A percentile compares a stretch with the other conserved stretches of the same genome.
phyloP scores from a whole-genome alignment of 2,888 invertebrate species.

The Clunio marinus region DNA sequence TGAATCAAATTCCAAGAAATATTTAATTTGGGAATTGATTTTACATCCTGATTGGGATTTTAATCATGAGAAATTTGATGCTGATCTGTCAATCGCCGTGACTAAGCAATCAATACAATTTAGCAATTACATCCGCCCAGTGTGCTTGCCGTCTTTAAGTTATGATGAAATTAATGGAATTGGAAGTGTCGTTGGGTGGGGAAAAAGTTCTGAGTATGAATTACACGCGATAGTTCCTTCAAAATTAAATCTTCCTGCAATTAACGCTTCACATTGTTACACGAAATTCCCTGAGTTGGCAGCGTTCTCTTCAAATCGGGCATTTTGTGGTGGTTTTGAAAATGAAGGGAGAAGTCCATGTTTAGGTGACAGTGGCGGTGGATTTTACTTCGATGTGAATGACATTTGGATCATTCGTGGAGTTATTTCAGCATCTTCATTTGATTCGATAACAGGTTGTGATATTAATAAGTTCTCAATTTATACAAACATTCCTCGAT shows the following conservation, averaged over 20 bases:
- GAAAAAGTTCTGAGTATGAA: background rate
- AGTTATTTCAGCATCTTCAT: background rate
- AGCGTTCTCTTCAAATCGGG: background rate
- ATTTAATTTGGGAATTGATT: background rate
- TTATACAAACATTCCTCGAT: background rate
- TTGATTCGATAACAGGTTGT: background rate
- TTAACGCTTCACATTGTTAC: background rate
- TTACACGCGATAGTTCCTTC: background rate
- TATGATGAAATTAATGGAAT: background rate
- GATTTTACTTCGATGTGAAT: background rate
- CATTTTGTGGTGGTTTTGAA: background rate
- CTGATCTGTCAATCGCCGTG: background rate
- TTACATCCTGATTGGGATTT: background rate
- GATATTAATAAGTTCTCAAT: background rate
- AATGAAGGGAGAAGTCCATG: background rate
- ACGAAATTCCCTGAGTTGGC: background rate
- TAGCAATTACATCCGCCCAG: background rate
- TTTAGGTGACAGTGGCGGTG: background rate
- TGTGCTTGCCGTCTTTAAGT: background rate
- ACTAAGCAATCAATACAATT: background rate
- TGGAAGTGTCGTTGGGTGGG: background rate
- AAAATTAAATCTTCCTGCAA: background rate
- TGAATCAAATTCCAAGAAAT: background rate
- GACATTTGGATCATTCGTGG: background rate
- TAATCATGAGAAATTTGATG: background rate